phyloP scores from a whole-genome alignment of 2,113 vertebrate genomes.

The Neolamprologus sp. region DNA sequence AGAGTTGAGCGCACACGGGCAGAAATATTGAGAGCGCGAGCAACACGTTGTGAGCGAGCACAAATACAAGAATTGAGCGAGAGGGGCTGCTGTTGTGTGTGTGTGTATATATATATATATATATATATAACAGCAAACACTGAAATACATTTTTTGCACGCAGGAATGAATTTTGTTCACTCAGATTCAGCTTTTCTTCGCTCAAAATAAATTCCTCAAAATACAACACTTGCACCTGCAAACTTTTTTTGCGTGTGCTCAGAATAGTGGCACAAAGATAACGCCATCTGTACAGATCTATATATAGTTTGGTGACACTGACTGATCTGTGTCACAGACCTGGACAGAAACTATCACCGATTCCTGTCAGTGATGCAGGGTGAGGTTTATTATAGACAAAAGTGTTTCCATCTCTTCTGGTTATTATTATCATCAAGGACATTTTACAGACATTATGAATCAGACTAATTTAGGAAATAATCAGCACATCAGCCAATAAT shows the following conservation, averaged over 20 bases:
- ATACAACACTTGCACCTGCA: not conserved
- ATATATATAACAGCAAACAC: fast-evolving
- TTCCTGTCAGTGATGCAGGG: not conserved
- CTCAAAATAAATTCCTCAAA: not conserved
- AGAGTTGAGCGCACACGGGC: fast-evolving
- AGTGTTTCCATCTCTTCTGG: not conserved
- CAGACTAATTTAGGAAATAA: not conserved
- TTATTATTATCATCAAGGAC: not conserved
- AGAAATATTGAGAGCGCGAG: too few relatives aligned
- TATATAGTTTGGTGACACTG: not conserved
- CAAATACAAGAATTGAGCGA: fast-evolving
- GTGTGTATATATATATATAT: too few relatives aligned
- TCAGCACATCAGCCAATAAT: not conserved
- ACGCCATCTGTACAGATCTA: not conserved
- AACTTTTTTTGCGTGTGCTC: fast-evolving
- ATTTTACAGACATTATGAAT: not conserved
- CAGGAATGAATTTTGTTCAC: fast-evolving
- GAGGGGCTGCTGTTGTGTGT: fast-evolving
- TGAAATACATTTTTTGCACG: fast-evolving
- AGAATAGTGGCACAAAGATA: too few relatives aligned
- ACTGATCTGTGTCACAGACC: fast-evolving
- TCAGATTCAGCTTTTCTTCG: not conserved
- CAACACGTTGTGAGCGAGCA: fast-evolving
- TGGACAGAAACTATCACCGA: not conserved
- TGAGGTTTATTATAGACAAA: not conserved